Evolutionary conservation across 2,113 vertebrate species (phyloP), one percentile per base, ranked within the genome.

Genomic region (Balaeniceps rex): DNA sequence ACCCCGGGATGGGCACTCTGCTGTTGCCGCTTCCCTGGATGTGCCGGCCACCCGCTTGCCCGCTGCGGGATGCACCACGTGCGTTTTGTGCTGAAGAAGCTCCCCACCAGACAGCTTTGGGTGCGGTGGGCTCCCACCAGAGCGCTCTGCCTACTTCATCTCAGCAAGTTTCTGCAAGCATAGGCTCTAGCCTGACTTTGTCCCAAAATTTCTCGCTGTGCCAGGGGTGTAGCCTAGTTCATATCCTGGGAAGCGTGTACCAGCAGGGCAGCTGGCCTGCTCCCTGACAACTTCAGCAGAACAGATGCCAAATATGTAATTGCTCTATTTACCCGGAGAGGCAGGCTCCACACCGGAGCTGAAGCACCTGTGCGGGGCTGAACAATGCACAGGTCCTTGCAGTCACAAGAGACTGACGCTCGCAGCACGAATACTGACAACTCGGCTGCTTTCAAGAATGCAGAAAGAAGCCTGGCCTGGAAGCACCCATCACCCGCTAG

Each of bases 321-420:
- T 60, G 61, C 44, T 93, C 61, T 87, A 38, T 87, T 54, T 71
- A 68, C 57, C 36, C 19, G 2, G 52, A 23, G 60, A 87, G 38
- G 83, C 2, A 1, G 82, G 54, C 83, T 74, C 54, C 15, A 1
- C 29, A 17, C 29, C 1, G 2, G 18, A 76, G 82, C 49, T 0
- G 0, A 11, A 88, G 76, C 80, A 88, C 83, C 95, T 88, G 49
- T 15, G 60, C 5, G 5, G 47, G 44, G 65, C 72, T 24, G 31
- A 46, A 34, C 6, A 8, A 44, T 3, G 2, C 1, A 4, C 33
- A 46, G n/a, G 33, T 16, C 60, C 8, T 2, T 0, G 0, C 36
- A 23, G 44, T 14, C 0, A 0, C 3, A 1, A 46, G n/a, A 36
- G 10, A 33, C 25, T 6, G 66, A 64, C 1, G 0, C 49, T 86